Percentiles rank a stretch among this genome's conserved stretches.
Evolutionary conservation across 2,113 vertebrate genomes (phyloP).

Genomic region (Myotis davidii): DNA sequence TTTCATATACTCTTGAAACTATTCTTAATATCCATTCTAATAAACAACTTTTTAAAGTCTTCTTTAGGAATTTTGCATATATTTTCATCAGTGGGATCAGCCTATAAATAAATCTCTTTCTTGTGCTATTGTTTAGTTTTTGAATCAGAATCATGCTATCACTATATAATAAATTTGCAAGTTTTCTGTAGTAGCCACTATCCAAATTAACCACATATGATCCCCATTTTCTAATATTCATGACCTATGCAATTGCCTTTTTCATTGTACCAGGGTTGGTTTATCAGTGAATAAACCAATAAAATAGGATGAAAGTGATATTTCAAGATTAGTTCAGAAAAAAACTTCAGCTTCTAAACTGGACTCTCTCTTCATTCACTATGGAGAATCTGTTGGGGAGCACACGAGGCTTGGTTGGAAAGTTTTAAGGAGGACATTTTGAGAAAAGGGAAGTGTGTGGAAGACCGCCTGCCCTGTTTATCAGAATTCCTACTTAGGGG

Average conservation of each 20-base stretch:
- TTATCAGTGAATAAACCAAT: neutral
- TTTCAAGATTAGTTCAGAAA: neutral
- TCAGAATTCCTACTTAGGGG: too few species aligned
- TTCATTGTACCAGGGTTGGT: neutral
- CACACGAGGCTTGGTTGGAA: too few species aligned
- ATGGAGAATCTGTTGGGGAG: too few species aligned
- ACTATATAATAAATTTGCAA: neutral
- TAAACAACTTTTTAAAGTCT: neutral
- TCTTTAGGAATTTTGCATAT: neutral
- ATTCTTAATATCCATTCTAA: neutral
- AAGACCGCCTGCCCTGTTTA: too few species aligned
- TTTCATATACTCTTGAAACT: neutral
- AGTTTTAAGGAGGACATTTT: too few species aligned
- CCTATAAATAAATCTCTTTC: neutral
- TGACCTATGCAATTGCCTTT: neutral
- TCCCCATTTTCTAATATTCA: neutral
- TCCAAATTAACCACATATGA: neutral
- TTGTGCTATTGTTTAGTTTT: neutral
- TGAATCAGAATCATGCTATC: neutral
- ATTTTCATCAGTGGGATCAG: conserved; percentile 5
- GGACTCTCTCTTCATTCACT: neutral
- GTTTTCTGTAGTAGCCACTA: neutral
- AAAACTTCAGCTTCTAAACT: neutral
- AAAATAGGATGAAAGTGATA: neutral
- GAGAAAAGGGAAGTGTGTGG: too few species aligned